phyloP scores from a whole-genome alignment of 2,797 vertebrate genomes.

The Paratrypauchen microcephalus region DNA sequence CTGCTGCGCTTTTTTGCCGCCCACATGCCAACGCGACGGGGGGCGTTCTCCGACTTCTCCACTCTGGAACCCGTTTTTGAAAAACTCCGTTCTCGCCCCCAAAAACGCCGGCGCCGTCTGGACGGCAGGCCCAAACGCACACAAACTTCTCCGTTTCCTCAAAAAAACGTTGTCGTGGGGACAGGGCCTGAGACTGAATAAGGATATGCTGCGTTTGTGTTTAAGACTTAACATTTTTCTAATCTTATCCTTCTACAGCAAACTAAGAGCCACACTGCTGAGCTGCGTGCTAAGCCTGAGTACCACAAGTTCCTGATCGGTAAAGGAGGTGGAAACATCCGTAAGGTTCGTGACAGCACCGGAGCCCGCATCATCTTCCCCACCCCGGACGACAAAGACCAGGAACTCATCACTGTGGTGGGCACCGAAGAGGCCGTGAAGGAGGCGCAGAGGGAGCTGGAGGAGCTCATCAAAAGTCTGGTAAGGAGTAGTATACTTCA shows the following conservation, averaged over 20 bases:
- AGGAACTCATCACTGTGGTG: constrained; percentile 96
- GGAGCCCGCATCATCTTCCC: constrained; percentile 97
- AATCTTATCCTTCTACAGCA: constrained; percentile 75
- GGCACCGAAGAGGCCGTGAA: constrained; percentile 94
- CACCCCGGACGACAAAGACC: constrained; percentile 91
- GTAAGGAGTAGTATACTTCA: constrained; percentile 57
- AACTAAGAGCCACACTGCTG: constrained; percentile 94
- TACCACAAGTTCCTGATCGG: constrained; percentile 99
- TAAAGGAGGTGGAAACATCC: constrained; percentile 95
- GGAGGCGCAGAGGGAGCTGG: constrained; percentile 92
- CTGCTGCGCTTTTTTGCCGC: no score
- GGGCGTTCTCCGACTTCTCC: no score
- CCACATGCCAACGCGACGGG: no score
- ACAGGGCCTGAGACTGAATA: no score
- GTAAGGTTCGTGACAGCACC: constrained; percentile 94
- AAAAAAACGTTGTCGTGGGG: no score
- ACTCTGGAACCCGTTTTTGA: no score
- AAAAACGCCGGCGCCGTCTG: no score
- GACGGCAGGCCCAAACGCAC: no score
- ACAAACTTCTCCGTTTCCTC: no score
- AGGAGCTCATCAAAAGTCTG: constrained; percentile 92
- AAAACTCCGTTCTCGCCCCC: no score
- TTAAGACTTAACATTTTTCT: background rate
- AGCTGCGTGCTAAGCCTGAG: constrained; percentile 94
- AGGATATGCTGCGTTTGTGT: background rate